These are phyloP conservation scores for Syngnathus typhle DNA, from an alignment of 2,113 vertebrate genomes.

Conservation along the genomic window DNA sequence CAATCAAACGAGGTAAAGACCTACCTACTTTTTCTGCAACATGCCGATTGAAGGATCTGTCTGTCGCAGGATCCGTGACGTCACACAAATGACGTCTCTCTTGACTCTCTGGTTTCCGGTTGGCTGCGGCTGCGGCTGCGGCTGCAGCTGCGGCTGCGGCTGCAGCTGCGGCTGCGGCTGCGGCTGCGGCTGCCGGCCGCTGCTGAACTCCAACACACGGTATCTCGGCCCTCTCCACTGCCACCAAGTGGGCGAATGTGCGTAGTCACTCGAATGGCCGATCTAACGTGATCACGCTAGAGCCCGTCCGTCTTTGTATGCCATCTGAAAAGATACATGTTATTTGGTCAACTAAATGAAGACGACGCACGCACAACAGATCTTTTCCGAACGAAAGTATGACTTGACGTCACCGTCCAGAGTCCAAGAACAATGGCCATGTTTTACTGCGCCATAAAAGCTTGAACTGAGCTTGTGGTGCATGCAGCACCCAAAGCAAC, in stretches of 20 bases:
- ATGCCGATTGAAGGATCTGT: not conserved
- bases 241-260: no score
- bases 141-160: no score
- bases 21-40: not conserved
- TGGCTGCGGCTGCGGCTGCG: not conserved
- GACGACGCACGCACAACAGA: no score
- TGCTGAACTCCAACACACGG: no score
- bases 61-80: not conserved
- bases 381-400: no score
- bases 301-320: not conserved
- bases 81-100: not conserved
- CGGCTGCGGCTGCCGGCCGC: no score
- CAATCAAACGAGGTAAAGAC: not conserved
- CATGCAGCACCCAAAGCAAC: constrained; percentile 1
- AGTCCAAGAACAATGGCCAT: not conserved
- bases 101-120: not conserved
- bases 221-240: no score
- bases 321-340: not conserved
- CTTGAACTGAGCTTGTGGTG: constrained; percentile 21
- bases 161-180: not conserved
- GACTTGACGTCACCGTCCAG: not conserved
- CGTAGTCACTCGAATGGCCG: no score
- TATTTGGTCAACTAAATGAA: not conserved
- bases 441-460: constrained; percentile 11
- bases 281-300: no score